Base-by-base conservation (phyloP, 2,888 invertebrate species). In the Diogma glabrata region DNA sequence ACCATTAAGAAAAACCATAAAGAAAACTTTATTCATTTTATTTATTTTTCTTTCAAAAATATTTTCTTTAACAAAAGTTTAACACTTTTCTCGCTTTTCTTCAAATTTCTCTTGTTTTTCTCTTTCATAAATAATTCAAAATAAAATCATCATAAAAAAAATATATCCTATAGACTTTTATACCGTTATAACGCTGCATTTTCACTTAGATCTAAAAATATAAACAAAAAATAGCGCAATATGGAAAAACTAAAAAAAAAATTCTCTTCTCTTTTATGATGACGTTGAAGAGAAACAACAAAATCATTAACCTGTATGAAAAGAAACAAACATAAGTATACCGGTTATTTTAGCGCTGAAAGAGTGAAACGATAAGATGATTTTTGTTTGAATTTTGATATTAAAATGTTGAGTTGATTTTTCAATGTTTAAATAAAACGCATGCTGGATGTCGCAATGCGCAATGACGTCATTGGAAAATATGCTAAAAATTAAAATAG, bases 381-480 rank as follows among this genome's bases (percentile, higher is more conserved):
- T 5, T 22, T 40, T 40, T 43, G 28, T 28, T 28, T 28, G 10
- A n/a, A 28, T 38, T 22, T 40, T 19, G 20, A 7, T 19, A 22
- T 43, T 43, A 14, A n/a, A n/a, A n/a, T n/a, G n/a, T n/a, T n/a
- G 43, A 43, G 20, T 22, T 23, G 43, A 22, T 43, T 43, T 43
- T 43, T 43, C 43, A 43, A 22, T 43, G 43, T 22, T 43, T 22
- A 12, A 43, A 53, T 50, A 55, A 58, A 57, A 57, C 58, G 58
- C 58, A 58, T 58, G 56, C 57, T 57, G 56, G 55, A 57, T 59
- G 58, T 59, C 58, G 58, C 58, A 59, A 57, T 59, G 58, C 58
- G 58, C 57, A 57, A 57, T 58, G 58, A 58, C 57, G 58, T 59
- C 58, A 59, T 50, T 23, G 22, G 43, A 51, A 43, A 14, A 12